Conservation (phyloP, 2,888 invertebrate genomes). For the Torymus texanus region DNA sequence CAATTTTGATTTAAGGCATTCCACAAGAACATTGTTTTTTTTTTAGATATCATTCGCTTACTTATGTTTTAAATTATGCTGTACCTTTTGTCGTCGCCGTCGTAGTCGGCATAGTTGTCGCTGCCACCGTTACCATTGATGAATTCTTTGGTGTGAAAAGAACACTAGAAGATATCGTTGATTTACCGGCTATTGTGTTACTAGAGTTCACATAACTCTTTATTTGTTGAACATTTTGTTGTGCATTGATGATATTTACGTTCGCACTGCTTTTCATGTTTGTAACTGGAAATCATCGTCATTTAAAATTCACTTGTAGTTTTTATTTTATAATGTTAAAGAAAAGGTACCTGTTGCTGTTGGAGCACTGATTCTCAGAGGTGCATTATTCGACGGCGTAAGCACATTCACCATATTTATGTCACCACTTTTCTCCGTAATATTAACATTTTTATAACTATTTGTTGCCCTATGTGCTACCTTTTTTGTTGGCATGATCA, state of each 20-base stretch:
- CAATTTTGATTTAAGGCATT: conserved; percentile 16
- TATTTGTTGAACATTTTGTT: conserved; percentile 39
- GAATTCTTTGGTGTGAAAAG: conserved; percentile 65
- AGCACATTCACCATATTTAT: conserved; percentile 59
- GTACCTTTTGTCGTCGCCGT: conserved; percentile 69
- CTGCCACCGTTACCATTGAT: conserved; percentile 58
- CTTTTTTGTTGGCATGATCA: conserved; percentile 65
- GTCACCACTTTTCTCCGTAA: conserved; percentile 63
- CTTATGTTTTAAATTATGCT: conserved; percentile 39
- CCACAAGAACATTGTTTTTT: conserved; percentile 6
- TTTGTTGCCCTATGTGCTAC: conserved; percentile 63
- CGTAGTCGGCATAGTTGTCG: conserved; percentile 55
- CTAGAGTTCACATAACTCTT: conserved; percentile 33
- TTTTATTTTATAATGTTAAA: neutral
- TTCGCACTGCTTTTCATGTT: conserved; percentile 52
- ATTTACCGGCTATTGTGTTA: conserved; percentile 60
- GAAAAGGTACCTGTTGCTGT: conserved; percentile 30
- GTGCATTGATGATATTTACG: conserved; percentile 61
- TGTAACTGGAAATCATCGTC: conserved; percentile 20
- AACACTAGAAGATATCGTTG: conserved; percentile 64
- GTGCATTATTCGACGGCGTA: conserved; percentile 54
- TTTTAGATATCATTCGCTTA: conserved; percentile 32
- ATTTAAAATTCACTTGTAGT: neutral
- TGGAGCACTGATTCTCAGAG: conserved; percentile 21
- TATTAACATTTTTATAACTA: conserved; percentile 63